Conservation (phyloP, 2,797 vertebrate genomes). For the Lophius americanus region DNA sequence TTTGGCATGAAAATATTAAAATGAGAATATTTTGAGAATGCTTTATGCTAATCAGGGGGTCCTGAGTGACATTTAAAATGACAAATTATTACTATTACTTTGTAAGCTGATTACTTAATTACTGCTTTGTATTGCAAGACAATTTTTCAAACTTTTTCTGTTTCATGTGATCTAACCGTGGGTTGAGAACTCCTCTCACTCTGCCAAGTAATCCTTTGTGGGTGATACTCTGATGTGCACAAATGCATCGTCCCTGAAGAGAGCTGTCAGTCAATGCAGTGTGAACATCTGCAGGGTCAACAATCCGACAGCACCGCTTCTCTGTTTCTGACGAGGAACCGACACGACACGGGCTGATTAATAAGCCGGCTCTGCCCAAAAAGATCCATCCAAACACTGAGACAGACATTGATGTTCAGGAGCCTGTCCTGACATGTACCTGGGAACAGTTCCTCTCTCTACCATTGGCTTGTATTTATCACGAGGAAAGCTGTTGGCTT, state of each 20-base stretch:
- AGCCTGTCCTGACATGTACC: constrained; percentile 9
- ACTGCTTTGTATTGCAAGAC: too few relatives aligned
- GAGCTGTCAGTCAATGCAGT: constrained; percentile 19
- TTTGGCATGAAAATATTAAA: too few relatives aligned
- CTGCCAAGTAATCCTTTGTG: constrained; percentile 34
- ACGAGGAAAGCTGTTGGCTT: not conserved
- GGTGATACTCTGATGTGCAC: constrained; percentile 23
- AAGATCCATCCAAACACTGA: not conserved
- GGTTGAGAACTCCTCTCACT: constrained; percentile 17
- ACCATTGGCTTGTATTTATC: not conserved
- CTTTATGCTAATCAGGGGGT: too few relatives aligned
- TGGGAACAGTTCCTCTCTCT: constrained; percentile 5
- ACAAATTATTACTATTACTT: too few relatives aligned
- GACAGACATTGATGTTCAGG: constrained; percentile 3
- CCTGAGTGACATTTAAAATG: too few relatives aligned
- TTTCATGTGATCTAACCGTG: constrained; percentile 5
- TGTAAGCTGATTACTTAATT: too few relatives aligned
- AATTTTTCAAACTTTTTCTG: not conserved
- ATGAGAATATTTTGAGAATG: too few relatives aligned
- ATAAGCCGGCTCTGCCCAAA: constrained; percentile 32
- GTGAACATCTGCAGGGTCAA: constrained; percentile 51
- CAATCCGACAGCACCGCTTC: constrained; percentile 17
- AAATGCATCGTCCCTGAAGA: constrained; percentile 34
- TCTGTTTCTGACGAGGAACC: constrained; percentile 43
- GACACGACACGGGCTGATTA: constrained; percentile 22